Conservation (phyloP, 2,113 vertebrate species). For the Sapajus apella region DNA sequence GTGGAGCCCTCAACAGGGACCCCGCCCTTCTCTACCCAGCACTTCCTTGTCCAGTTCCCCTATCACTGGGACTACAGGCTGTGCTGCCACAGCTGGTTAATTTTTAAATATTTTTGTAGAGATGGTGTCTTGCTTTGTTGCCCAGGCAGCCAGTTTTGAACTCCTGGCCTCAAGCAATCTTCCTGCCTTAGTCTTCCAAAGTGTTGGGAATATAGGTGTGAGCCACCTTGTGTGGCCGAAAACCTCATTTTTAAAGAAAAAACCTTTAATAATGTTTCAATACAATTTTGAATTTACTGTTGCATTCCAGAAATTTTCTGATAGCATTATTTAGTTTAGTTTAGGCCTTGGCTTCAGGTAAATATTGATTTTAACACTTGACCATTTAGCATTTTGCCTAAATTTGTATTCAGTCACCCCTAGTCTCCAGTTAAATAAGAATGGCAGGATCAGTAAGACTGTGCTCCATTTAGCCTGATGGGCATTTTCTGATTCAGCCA, state of each 20-base stretch:
- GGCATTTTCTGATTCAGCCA: background rate
- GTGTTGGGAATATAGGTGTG: background rate
- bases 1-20: too few relatives aligned
- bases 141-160: background rate
- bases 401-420: background rate
- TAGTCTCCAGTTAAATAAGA: constrained; percentile 25
- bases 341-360: constrained; percentile 20
- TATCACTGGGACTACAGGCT: background rate
- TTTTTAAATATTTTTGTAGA: background rate
- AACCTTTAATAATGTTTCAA: background rate
- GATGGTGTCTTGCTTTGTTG: background rate
- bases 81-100: background rate
- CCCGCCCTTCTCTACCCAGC: too few relatives aligned
- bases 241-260: background rate
- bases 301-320: background rate
- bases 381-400: background rate
- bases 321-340: background rate
- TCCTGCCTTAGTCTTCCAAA: background rate
- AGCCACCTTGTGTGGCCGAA: background rate
- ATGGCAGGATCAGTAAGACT: background rate
- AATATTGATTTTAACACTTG: constrained; percentile 32
- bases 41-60: too few relatives aligned
- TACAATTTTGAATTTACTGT: background rate
- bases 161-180: background rate
- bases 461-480: background rate